Base-by-base conservation (phyloP, 2,888 invertebrate species). In the Parnassius glacialis region DNA sequence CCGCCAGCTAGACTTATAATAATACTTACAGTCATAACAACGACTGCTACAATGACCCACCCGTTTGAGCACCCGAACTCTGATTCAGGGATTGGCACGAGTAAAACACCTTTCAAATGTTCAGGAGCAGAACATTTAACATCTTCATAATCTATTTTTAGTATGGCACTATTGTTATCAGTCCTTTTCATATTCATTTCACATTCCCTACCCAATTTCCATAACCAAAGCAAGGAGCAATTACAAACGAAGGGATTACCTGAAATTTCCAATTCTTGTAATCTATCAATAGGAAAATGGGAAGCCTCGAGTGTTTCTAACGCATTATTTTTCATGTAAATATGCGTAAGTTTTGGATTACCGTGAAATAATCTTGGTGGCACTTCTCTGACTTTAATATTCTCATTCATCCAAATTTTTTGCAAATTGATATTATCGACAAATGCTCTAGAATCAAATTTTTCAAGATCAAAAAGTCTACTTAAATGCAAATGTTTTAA, bases 181-280 rank as follows among this genome's bases (percentile, higher is more conserved):
- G 81, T 79, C 64, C 81, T 85, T 65, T 79, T 87, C 64, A 74
- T 83, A 61, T 78, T 87, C 9, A 83, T 75, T 75, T 89, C 88
- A 73, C 87, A 88, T 64, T 90, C 89, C 67, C 80, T 83, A 34
- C 85, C 87, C 53, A 97, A 91, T 76, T 95, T 95, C 96, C 96
- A 96, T 52, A 97, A 88, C 97, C 97, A 97, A 66, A 96, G 92
- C 64, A 97, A 87, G 57, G 97, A 96, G 79, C 97, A 97, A 84
- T 97, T 97, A 85, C 97, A 97, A 65, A 94, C 93, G 67, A 97
- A 92, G 0, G 97, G 97, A 87, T 97, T 97, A 43, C 96, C 96
- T 44, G 96, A 95, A 59, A 97, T 92, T 69, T 95, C 94, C 44
- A 97, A 89, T 64, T 93, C 93, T 76, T 94, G 93, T 70, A 97